Conservation (phyloP, 2,888 invertebrate genomes). For the Acutogordius australiensis region DNA sequence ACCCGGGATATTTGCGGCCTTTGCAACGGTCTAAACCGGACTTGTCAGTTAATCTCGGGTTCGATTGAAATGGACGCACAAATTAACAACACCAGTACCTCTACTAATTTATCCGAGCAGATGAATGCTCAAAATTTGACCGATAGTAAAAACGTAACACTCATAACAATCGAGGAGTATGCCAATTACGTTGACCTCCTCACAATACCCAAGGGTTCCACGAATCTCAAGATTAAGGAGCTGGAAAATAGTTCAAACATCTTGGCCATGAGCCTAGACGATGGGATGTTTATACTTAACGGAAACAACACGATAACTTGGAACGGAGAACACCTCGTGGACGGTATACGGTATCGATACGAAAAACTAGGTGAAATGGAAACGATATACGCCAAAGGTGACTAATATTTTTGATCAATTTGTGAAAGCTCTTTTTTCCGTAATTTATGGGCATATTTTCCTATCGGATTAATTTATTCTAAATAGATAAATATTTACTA, state of each 20-base stretch:
- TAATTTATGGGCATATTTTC: too few species aligned
- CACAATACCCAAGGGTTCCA: neutral
- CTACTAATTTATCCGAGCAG: too few species aligned
- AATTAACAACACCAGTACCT: too few species aligned
- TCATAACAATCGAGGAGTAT: too few species aligned
- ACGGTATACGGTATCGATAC: neutral
- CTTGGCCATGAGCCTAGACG: neutral
- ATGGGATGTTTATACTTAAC: neutral
- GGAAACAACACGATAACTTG: conserved; percentile 5
- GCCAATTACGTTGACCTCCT: neutral
- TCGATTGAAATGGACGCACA: neutral
- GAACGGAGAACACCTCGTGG: neutral
- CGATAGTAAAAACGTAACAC: neutral
- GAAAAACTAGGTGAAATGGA: neutral
- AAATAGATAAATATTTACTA: neutral
- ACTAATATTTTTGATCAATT: too few species aligned
- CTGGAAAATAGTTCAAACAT: neutral
- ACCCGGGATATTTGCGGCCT: neutral
- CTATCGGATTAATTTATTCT: neutral
- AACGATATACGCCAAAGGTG: neutral
- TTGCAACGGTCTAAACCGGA: neutral
- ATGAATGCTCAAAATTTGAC: neutral
- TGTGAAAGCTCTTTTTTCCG: too few species aligned
- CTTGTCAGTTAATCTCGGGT: neutral
- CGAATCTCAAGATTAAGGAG: neutral